Evolutionary conservation across 2,797 vertebrate genomes (phyloP), one percentile per base, ranked within the genome.

Genomic region (Pseudomugil tenellus): DNA sequence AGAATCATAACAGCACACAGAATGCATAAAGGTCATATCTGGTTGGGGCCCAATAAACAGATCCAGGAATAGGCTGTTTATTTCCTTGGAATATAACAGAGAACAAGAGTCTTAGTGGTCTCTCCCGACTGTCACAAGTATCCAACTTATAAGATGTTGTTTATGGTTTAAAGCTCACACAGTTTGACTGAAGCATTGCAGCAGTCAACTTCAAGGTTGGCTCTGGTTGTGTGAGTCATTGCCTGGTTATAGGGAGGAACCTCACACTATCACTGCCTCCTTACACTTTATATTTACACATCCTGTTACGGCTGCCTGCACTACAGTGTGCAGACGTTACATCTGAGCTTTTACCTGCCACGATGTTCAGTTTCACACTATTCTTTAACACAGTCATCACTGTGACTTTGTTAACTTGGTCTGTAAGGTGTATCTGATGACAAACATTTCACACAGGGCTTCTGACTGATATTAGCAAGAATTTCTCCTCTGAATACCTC

Each of bases 1-100:
- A 74, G 81, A 71, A 55, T 43, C 2, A 10, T 70, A 63, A 49
- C 68, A 85, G 58, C 54, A n/a, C 25, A 60, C 75, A 76, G 65
- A 74, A 68, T 64, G 77, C 59, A 74, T 53, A 87, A 90, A 92
- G 91, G 85, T 93, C 90, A 87, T 14, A 35, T 32, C 71, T 73
- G 77, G 77, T 80, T 61, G 26, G n/a, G 35, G 41, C 58, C 83
- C 81, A 73, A 88, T 91, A 88, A 93, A 93, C 91, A 89, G 74
- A 83, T 90, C 79, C 89, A 88, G 59, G 72, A 94, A 93, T 94
- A 94, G 87, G 70, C 80, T 87, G 87, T 92, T 91, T 86, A 91
- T 88, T 79, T 48, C 77, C 66, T 66, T 76, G 78, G 61, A 84
- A 89, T 89, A 87, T 86, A 52, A 79, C 26, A 85, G 61, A 86